A percentile compares a stretch with the other conserved stretches of the same genome.
Conservation (phyloP, 2,113 vertebrate species). For the Chlorodrepanis virens region DNA sequence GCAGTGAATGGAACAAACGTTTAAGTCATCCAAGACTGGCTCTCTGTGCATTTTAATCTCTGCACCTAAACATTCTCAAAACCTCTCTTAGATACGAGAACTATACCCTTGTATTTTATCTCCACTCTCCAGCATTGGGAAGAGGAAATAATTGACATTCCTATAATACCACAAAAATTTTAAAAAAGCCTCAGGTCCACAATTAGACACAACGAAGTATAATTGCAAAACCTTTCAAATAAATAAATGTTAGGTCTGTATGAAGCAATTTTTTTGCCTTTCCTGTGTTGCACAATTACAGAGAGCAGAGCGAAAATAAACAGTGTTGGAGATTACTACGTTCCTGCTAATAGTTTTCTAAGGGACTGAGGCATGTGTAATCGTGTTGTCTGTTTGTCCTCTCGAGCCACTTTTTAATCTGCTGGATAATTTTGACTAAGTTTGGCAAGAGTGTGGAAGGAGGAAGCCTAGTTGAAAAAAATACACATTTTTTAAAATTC, state of each 20-base stretch:
- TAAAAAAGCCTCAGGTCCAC: not conserved
- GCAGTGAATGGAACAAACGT: not conserved
- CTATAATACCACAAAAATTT: not conserved
- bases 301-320: not conserved
- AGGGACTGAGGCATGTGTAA: not conserved
- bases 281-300: not conserved
- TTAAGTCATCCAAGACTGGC: not conserved
- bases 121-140: not conserved
- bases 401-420: not conserved
- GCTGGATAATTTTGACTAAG: not conserved
- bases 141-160: not conserved
- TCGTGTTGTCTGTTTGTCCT: not conserved
- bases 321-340: not conserved
- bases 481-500: not conserved
- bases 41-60: not conserved
- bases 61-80: not conserved
- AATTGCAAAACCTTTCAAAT: not conserved
- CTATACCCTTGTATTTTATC: not conserved
- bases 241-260: not conserved
- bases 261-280: not conserved
- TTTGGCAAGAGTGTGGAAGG: not conserved
- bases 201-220: not conserved
- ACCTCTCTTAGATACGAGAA: not conserved
- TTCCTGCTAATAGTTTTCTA: not conserved
- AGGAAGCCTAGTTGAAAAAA: not conserved